Conservation (phyloP, 2,888 invertebrate species). For the Drosophila leonis region DNA sequence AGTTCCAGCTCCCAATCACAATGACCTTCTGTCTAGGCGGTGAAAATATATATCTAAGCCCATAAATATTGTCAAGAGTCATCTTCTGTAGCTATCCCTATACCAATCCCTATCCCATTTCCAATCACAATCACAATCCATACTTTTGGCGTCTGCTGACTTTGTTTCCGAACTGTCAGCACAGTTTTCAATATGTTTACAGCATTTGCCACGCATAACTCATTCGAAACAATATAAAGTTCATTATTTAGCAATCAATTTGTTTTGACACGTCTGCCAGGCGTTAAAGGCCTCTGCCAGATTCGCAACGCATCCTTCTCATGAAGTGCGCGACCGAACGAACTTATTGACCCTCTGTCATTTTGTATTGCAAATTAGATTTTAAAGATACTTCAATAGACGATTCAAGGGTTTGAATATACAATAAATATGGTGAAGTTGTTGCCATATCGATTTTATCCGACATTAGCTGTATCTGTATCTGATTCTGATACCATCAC, state of each 20-base stretch:
- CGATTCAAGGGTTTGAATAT: neutral
- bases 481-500: no score
- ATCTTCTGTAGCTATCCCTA: slow-evolving; percentile 18
- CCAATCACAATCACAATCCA: slow-evolving; percentile 40
- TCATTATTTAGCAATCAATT: slow-evolving; percentile 84
- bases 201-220: slow-evolving; percentile 65
- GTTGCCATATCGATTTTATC: no score
- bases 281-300: slow-evolving; percentile 12
- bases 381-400: slow-evolving; percentile 10
- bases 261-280: slow-evolving; percentile 60
- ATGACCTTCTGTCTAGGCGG: slow-evolving; percentile 63
- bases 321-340: neutral
- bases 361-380: slow-evolving; percentile 18
- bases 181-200: slow-evolving; percentile 50
- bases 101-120: slow-evolving; percentile 1
- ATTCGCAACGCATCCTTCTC: slow-evolving; percentile 44
- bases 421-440: neutral
- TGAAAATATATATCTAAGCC: slow-evolving; percentile 47
- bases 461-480: neutral
- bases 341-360: slow-evolving; percentile 3
- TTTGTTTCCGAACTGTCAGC: slow-evolving; percentile 51
- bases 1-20: slow-evolving; percentile 41
- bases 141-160: slow-evolving; percentile 42
- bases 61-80: slow-evolving; percentile 63
- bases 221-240: slow-evolving; percentile 80